A percentile compares a stretch with the other conserved stretches of the same genome.
These are phyloP conservation scores for Astropecten irregularis DNA, from an alignment of 53 echinoderm and acorn worm genomes.

Conservation along the genomic window DNA sequence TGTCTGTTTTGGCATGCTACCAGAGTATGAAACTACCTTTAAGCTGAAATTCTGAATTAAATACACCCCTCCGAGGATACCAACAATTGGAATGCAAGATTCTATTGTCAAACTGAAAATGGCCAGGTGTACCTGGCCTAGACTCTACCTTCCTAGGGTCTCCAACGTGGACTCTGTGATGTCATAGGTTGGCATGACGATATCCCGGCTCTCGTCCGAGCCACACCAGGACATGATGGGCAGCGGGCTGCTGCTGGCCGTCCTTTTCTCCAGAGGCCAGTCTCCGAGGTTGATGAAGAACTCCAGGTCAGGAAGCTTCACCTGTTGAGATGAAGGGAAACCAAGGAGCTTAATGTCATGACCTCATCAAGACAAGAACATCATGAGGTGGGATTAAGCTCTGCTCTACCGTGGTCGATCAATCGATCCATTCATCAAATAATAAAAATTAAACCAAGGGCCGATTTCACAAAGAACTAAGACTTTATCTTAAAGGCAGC, in stretches of 20 bases:
- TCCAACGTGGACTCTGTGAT: constrained; percentile 97
- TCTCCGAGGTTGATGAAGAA: constrained; percentile 98
- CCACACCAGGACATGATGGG: constrained; percentile 99
- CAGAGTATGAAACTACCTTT: too few relatives aligned
- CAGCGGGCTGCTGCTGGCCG: constrained; percentile 63
- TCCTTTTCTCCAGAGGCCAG: constrained; percentile 91
- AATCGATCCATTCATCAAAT: too few relatives aligned
- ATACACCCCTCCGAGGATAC: too few relatives aligned
- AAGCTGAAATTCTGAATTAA: too few relatives aligned
- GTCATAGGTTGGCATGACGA: constrained; percentile 98
- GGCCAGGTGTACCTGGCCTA: too few relatives aligned
- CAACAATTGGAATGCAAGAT: too few relatives aligned
- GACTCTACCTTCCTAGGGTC: constrained; percentile 95
- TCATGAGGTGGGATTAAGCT: background rate
- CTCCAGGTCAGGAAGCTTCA: constrained; percentile 86
- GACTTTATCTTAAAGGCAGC: too few relatives aligned
- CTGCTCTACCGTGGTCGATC: background rate
- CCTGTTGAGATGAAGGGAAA: constrained; percentile 49
- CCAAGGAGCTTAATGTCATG: background rate
- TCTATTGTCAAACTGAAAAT: too few relatives aligned
- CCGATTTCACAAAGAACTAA: too few relatives aligned
- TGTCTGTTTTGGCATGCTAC: too few relatives aligned
- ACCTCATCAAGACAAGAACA: background rate
- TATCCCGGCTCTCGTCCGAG: constrained; percentile 82
- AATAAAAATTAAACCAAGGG: too few relatives aligned